Percentiles rank a stretch among this genome's conserved stretches.
Conservation (phyloP, 2,797 vertebrate genomes). For the Trachops cirrhosus region DNA sequence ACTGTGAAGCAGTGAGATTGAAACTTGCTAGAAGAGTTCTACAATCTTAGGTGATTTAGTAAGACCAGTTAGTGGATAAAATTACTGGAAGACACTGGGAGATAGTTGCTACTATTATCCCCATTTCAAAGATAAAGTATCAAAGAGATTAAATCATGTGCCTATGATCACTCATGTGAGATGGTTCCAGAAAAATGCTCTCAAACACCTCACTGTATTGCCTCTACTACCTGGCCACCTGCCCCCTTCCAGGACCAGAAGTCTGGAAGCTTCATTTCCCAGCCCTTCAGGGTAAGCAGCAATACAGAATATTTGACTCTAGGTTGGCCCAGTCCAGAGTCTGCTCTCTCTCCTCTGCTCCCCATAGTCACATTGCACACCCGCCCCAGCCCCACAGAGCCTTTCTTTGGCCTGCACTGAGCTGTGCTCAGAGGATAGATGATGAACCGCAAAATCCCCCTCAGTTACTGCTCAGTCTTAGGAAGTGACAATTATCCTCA, state of each 20-base stretch:
- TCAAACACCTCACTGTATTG: background rate
- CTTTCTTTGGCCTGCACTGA: background rate
- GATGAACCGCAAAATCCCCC: background rate
- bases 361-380: background rate
- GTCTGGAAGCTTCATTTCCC: background rate
- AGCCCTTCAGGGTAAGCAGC: background rate
- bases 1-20: background rate
- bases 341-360: background rate
- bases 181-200: background rate
- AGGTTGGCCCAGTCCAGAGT: background rate
- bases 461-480: background rate
- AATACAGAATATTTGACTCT: background rate
- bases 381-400: background rate
- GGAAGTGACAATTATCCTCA: slow-evolving; percentile 20
- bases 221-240: background rate
- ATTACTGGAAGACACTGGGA: background rate
- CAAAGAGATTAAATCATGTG: background rate
- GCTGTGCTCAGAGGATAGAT: background rate
- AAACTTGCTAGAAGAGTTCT: background rate
- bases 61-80: background rate
- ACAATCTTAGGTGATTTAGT: background rate
- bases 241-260: background rate
- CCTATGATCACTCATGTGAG: background rate
- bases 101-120: background rate
- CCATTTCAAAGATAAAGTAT: background rate